phyloP scores from a whole-genome alignment of 64 coral and sea anemone genomes.

The Anthopleura sola region DNA sequence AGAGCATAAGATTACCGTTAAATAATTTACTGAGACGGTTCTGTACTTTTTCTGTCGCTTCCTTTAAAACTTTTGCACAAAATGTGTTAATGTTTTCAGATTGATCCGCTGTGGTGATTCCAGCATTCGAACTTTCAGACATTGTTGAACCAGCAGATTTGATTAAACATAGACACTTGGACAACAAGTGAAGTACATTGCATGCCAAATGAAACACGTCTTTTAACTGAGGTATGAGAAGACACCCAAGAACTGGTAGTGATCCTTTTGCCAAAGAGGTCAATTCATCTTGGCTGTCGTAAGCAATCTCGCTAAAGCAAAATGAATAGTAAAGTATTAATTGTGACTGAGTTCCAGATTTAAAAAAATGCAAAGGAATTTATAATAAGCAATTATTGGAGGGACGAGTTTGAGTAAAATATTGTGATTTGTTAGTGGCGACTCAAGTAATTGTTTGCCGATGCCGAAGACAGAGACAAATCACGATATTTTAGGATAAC shows the following conservation, averaged over 20 bases:
- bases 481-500: no score
- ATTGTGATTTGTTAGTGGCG: no score
- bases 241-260: neutral
- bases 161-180: neutral
- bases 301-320: neutral
- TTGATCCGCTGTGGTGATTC: neutral
- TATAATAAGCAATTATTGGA: no score
- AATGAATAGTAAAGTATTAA: neutral
- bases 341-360: neutral
- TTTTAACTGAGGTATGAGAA: neutral
- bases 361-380: neutral
- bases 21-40: neutral
- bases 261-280: neutral
- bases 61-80: neutral
- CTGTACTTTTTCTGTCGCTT: neutral
- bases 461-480: no score
- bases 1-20: neutral
- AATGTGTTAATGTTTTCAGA: neutral
- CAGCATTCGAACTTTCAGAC: neutral
- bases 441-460: no score
- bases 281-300: neutral
- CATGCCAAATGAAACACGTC: neutral
- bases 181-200: neutral
- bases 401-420: no score
- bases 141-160: neutral